Evolutionary conservation across 2,888 invertebrate genomes (phyloP).

Genomic region (Polyploca ridens): DNA sequence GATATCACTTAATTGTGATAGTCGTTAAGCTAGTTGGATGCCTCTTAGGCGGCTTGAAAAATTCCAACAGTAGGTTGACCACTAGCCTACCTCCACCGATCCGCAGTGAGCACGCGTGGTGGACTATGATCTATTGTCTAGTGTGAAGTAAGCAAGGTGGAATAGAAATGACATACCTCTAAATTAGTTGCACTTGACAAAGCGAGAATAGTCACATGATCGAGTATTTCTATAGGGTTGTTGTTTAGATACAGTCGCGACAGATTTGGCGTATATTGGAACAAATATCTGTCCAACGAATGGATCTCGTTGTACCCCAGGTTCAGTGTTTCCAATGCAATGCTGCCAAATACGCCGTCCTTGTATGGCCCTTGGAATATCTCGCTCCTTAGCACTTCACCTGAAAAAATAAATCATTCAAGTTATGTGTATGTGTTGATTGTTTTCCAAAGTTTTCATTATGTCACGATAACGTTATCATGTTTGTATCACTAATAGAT

Average conservation of each 20-base stretch:
- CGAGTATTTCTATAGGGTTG: constrained; percentile 86
- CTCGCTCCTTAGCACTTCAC: constrained; percentile 85
- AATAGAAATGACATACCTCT: constrained; percentile 67
- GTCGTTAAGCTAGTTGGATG: too few relatives aligned
- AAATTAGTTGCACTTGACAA: constrained; percentile 81
- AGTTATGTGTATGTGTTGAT: constrained; percentile 5
- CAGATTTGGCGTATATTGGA: constrained; percentile 86
- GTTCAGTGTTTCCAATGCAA: constrained; percentile 85
- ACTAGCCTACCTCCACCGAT: too few relatives aligned
- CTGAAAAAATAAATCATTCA: constrained; percentile 58
- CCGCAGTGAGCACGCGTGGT: too few relatives aligned
- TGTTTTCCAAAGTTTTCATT: constrained; percentile 3
- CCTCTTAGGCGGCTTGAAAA: too few relatives aligned
- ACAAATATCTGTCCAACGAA: constrained; percentile 85
- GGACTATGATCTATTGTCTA: not conserved
- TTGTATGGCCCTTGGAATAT: constrained; percentile 88
- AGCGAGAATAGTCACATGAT: constrained; percentile 84
- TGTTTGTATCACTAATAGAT: not conserved
- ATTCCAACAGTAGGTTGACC: too few relatives aligned
- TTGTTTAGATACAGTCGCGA: constrained; percentile 85
- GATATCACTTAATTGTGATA: too few relatives aligned
- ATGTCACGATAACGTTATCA: constrained; percentile 8
- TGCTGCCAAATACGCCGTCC: constrained; percentile 81
- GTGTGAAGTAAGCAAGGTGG: constrained; percentile 14
- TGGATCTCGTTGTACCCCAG: constrained; percentile 87